phyloP scores from a whole-genome alignment of 1,140 invertebrate species.

The Hesperophylax magnus region DNA sequence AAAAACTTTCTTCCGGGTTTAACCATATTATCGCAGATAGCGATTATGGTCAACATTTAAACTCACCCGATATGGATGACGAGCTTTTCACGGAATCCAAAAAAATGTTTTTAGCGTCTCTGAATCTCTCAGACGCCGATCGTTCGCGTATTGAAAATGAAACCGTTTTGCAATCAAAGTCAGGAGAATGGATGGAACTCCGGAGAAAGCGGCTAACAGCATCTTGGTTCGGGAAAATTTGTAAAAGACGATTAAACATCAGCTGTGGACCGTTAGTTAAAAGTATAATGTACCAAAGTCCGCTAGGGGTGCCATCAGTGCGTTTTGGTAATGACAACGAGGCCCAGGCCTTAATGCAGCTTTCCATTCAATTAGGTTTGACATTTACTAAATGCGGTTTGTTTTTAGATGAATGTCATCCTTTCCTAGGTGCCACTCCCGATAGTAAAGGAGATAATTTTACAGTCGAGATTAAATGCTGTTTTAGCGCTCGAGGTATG shows the following conservation, averaged over 20 bases:
- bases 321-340: neutral
- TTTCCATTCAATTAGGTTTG: conserved; percentile 10
- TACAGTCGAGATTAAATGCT: neutral
- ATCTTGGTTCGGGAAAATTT: conserved; percentile 47
- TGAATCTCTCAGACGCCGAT: neutral
- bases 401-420: conserved; percentile 60
- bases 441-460: conserved; percentile 58
- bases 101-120: neutral
- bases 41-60: neutral
- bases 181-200: conserved; percentile 53
- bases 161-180: conserved; percentile 50
- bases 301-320: neutral
- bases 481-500: neutral
- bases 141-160: conserved; percentile 33
- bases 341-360: neutral
- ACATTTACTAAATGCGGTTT: conserved; percentile 60
- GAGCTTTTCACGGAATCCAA: neutral
- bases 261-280: conserved; percentile 43
- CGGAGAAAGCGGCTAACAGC: conserved; percentile 55
- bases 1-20: neutral
- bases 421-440: conserved; percentile 62
- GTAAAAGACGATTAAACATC: conserved; percentile 31
- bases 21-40: neutral
- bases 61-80: neutral
- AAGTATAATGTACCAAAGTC: conserved; percentile 45